These are phyloP conservation scores for Sebastes oblongus DNA, from an alignment of 2,797 vertebrate species.

Conservation along the genomic window DNA sequence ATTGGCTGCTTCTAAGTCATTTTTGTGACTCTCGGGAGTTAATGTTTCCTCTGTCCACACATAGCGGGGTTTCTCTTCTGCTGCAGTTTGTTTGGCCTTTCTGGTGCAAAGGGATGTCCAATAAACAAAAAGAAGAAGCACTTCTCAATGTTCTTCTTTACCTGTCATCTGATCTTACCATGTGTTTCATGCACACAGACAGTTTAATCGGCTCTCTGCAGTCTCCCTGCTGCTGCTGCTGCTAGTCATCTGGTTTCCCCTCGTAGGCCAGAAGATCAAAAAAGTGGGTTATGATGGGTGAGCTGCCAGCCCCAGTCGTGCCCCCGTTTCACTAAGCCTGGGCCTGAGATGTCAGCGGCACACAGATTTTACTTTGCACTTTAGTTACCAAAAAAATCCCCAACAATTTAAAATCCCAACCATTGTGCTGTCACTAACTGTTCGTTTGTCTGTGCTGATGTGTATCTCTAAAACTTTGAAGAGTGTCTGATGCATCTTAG, in stretches of 20 bases:
- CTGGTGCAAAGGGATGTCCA: background rate
- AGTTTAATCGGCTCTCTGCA: background rate
- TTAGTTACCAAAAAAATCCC: background rate
- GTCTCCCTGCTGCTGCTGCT: background rate
- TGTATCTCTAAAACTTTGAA: conserved; percentile 6
- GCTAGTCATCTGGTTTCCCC: conserved; percentile 15
- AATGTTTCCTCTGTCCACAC: background rate
- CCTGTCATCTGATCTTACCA: background rate
- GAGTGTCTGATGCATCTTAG: background rate
- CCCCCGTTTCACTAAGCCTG: conserved; percentile 44
- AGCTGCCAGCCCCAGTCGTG: conserved; percentile 42
- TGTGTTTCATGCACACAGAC: background rate
- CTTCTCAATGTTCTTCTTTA: background rate
- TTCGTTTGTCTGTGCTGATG: background rate
- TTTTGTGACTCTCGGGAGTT: background rate
- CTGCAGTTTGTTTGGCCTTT: background rate
- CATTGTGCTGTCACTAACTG: background rate
- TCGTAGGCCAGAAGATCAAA: conserved; percentile 40
- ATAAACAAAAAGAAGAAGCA: background rate
- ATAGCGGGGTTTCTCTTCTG: background rate
- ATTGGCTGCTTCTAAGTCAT: background rate
- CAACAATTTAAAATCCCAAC: background rate
- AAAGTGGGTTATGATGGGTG: conserved; percentile 52
- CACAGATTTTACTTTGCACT: conserved; percentile 31
- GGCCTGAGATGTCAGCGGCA: conserved; percentile 28